Percentiles rank a stretch among this genome's conserved stretches.
Conservation (phyloP, 2,113 vertebrate genomes). For the Alethe castanea region DNA sequence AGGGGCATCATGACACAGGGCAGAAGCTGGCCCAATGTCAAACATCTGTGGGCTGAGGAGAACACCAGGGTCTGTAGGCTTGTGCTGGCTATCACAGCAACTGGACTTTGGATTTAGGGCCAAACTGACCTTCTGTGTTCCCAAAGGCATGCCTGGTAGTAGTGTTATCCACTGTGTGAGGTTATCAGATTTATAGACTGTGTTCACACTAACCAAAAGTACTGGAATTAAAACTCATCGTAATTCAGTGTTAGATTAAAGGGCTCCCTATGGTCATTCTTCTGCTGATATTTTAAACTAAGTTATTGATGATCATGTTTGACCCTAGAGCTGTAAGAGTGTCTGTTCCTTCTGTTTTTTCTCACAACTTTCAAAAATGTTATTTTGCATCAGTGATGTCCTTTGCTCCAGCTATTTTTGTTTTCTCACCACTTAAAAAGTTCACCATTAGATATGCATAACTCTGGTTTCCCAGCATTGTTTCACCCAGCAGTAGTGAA, state of each 20-base stretch:
- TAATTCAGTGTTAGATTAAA: neutral
- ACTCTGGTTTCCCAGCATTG: neutral
- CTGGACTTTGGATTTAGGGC: neutral
- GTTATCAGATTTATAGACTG: neutral
- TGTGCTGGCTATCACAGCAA: neutral
- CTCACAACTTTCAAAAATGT: neutral
- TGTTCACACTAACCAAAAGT: neutral
- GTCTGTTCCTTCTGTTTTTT: neutral
- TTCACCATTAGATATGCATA: neutral
- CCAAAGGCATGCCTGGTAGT: neutral
- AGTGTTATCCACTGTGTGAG: neutral
- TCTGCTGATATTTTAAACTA: neutral
- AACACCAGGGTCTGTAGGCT: neutral
- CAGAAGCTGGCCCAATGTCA: neutral
- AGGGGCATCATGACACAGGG: accelerated
- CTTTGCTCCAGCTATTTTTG: neutral
- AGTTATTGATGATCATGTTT: neutral
- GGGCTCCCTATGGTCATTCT: neutral
- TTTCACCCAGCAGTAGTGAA: neutral
- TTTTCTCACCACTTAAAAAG: neutral
- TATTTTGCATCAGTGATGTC: neutral
- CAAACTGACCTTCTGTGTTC: neutral
- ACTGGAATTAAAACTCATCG: neutral
- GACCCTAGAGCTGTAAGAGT: neutral
- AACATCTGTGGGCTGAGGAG: neutral